Conservation (phyloP, 2,888 invertebrate genomes). For the Schrankia costaestrigalis region DNA sequence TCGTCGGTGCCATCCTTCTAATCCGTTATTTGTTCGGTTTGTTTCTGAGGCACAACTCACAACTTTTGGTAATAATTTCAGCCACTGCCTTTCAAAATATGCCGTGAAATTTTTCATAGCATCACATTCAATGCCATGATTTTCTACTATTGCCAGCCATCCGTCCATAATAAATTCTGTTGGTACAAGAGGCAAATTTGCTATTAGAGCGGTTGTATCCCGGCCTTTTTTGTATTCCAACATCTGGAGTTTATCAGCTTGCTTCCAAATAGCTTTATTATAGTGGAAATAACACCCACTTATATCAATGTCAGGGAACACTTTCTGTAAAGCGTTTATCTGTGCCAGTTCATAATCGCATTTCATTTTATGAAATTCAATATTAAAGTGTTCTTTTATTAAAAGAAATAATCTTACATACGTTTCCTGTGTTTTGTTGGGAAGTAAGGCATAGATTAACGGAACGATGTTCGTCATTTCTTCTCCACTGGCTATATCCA, state of each 20-base stretch:
- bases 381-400: neutral
- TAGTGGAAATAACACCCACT: conserved; percentile 7
- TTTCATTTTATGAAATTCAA: neutral
- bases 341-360: conserved; percentile 6
- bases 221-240: conserved; percentile 3
- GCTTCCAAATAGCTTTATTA: conserved; percentile 7
- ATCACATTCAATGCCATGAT: no score
- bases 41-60: no score
- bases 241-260: conserved; percentile 5
- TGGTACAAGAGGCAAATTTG: neutral
- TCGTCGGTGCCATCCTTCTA: no score
- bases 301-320: conserved; percentile 4
- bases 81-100: no score
- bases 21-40: no score
- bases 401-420: neutral
- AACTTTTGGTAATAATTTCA: no score
- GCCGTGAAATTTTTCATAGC: no score
- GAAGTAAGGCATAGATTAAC: neutral
- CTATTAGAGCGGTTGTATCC: neutral
- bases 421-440: neutral
- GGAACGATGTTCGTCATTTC: neutral
- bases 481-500: neutral
- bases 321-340: conserved; percentile 3
- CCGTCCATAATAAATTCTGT: neutral
- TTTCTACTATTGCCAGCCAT: no score